Percentiles rank a stretch among this genome's conserved stretches.
Conservation (phyloP, 92 coral and sea anemone species). For the Porites rus region DNA sequence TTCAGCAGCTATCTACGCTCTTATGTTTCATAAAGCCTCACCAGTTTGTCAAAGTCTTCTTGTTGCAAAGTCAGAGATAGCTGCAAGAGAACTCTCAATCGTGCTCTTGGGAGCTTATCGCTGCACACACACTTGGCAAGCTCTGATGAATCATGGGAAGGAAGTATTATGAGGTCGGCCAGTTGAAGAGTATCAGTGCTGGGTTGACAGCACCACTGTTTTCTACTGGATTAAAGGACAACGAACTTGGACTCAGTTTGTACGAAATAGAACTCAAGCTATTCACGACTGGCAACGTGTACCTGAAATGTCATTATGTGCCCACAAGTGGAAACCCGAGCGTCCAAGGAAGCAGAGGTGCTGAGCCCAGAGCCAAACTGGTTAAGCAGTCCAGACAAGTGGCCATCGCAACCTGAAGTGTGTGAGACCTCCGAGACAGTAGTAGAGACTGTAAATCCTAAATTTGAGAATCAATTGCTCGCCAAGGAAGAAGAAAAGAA, state of each 20-base stretch:
- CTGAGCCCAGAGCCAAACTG: conserved; percentile 42
- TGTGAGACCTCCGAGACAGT: conserved; percentile 9
- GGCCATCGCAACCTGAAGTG: too few species aligned
- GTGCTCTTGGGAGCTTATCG: conserved; percentile 60
- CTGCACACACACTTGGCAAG: too few species aligned
- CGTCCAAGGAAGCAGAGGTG: conserved; percentile 27
- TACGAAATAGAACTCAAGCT: neutral
- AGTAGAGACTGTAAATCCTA: conserved; percentile 44
- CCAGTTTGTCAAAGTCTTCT: conserved; percentile 54
- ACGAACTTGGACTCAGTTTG: too few species aligned
- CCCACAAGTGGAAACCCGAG: conserved; percentile 57
- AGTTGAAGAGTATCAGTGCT: neutral
- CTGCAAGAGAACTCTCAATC: conserved; percentile 55
- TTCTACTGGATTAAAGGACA: conserved; percentile 18
- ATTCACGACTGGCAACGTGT: conserved; percentile 52
- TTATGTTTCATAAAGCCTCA: conserved; percentile 23
- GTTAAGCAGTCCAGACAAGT: conserved; percentile 34
- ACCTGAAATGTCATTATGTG: neutral
- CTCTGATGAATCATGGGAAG: too few species aligned
- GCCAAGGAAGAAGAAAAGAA: conserved; percentile 57
- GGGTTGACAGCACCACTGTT: conserved; percentile 68
- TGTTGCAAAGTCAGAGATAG: conserved; percentile 61
- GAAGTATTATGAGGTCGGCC: too few species aligned
- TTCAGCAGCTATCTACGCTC: neutral
- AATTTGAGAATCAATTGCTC: conserved; percentile 57